Evolutionary conservation across 2,113 vertebrate species (phyloP).

Genomic region (Mionectes macconnelli): DNA sequence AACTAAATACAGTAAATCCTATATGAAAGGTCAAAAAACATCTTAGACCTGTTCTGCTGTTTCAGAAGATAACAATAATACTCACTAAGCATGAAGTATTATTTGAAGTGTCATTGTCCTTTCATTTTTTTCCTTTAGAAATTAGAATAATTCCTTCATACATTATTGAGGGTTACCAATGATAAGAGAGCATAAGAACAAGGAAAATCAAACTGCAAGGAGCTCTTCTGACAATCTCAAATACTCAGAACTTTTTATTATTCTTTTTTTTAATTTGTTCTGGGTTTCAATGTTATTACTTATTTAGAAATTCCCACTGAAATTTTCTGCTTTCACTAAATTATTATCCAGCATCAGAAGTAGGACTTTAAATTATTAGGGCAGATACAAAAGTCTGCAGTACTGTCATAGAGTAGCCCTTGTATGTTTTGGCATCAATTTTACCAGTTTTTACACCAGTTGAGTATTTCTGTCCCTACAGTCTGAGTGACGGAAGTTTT

Average conservation of each 20-base stretch:
- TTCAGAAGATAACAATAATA: not conserved
- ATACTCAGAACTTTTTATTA: not conserved
- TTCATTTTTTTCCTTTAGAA: not conserved
- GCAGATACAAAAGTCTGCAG: not conserved
- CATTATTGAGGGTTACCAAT: not conserved
- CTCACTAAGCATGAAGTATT: fast-evolving
- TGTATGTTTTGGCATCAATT: not conserved
- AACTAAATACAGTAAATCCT: not conserved
- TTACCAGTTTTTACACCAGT: not conserved
- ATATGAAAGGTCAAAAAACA: not conserved
- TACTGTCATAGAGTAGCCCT: not conserved
- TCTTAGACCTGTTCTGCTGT: not conserved
- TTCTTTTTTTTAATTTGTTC: not conserved
- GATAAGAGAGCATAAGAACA: not conserved
- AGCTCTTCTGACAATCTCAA: not conserved
- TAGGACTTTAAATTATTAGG: not conserved
- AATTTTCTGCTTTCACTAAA: not conserved
- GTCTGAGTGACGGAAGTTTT: not conserved
- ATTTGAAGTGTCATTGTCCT: not conserved
- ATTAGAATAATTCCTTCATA: not conserved
- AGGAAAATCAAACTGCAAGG: not conserved
- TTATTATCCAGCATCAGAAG: not conserved
- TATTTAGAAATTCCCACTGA: not conserved
- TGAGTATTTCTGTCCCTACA: not conserved
- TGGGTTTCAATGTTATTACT: not conserved